Base-by-base conservation (phyloP, 64 coral and sea anemone genomes). In the Orbicella faveolata region DNA sequence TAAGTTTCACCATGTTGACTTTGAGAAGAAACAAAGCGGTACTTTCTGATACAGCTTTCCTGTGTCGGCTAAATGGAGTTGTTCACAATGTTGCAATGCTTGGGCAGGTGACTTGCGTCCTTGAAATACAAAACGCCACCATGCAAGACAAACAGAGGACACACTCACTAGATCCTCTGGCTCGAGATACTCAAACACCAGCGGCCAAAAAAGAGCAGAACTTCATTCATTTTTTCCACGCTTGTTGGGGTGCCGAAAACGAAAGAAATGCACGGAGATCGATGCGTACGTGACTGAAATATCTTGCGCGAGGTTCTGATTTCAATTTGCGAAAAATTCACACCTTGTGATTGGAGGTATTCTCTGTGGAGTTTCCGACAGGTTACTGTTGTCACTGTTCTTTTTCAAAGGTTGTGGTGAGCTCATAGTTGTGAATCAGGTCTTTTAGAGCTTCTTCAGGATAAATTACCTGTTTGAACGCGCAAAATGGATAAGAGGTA, bases 71-170 rank as follows among this genome's bases (percentile, higher is more conserved):
- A 75, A 75, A 20, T 75, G 34, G 18, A 48, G 6, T 15, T 75
- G 74, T 75, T 75, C 13, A 7, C 74, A 75, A 75, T 15, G 34
- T 18, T 75, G 74, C 12, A 75, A 39, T 75, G 34, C 74, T 15
- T 39, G 11, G 2, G 36, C 74, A 39, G 74, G 48, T 75, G 74
- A 75, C 36, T 75, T 75, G 74, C 74, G 74, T 16, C 74, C 74
- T 39, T 75, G 35, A 36, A 76, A 76, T 41, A 76, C 35, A 76
- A 76, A 76, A 48, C 35, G 34, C 74, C 74, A 76, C 74, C 74
- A 76, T 11, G 74, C 74, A 76, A 76, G 74, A 76, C 74, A 76
- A 76, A 76, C 74, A 76, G 74, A 76, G 34, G 74, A 39, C 19
- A 41, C 74, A 18, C 34, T 76, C 36, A 76, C 74, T 6, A 76